Evolutionary conservation across 35 echinoderm and acorn worm genomes (phyloP), one percentile per base, ranked within the genome.

Genomic region (Acanthaster planci): DNA sequence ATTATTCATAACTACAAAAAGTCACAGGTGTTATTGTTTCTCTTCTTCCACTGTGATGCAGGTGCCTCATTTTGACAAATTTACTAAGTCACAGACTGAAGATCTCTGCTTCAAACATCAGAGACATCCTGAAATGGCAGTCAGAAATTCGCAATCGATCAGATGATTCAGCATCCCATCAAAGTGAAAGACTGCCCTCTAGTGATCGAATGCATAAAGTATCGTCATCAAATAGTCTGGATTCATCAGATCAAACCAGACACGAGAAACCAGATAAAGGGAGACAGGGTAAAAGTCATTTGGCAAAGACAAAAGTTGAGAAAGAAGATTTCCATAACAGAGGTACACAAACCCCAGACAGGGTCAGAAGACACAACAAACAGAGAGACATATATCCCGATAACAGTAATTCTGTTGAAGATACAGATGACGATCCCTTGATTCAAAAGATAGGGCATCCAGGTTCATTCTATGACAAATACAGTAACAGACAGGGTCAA

Each of bases 71-170:
- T 8, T 37, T 86, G 72, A 86, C 75, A 31, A 76, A 37, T 50
- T 14, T 86, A 35, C 67, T 86, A 22, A 55, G 77, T 23, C 75
- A 40, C 39, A 86, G 35, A 19, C 21, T 77, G 23, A 55, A 53
- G 7, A 44, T 51, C 26, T 77, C 84, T 10, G 35, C 64, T 15
- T 51, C 75, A 51, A 76, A 86, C 42, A 77, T 86, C 7, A 32
- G 54, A 22, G 67, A 86, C 19, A 55, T 76, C 8, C 51, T 86
- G 40, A 68, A 86, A 34, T 86, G 84, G 84, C 84, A 77, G 51
- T 52, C 67, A 31, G 52, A 77, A 52, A 39, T 77, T 55, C 84
- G 35, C 7, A n/a, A 77, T 53, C 50, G 68, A 51, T 38, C 75
- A 30, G 84, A 86, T 15, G 84, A 72, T 34, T 72, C 64, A 2